phyloP scores from a whole-genome alignment of 2,113 vertebrate species.

The Ptyas mucosa region DNA sequence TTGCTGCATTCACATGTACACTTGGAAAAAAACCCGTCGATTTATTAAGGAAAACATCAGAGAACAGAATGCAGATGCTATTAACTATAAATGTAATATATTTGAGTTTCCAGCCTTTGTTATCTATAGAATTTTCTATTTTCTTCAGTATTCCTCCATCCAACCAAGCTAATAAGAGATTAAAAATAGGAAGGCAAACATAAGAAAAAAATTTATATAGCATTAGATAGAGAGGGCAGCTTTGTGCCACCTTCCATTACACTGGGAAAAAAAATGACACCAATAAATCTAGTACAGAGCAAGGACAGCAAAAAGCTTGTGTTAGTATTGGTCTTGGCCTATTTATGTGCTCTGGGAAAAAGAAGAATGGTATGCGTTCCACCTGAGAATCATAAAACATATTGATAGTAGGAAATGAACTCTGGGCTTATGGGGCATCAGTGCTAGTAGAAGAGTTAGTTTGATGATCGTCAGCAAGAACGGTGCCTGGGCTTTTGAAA shows the following conservation, averaged over 20 bases:
- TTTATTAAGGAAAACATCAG: conserved; percentile 29
- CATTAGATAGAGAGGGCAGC: conserved; percentile 40
- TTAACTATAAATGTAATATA: conserved; percentile 29
- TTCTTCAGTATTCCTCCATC: conserved; percentile 31
- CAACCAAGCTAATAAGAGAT: conserved; percentile 49
- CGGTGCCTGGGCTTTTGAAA: conserved; percentile 37
- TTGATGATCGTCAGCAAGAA: conserved; percentile 29
- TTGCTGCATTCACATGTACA: conserved; percentile 11
- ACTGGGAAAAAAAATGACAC: conserved; percentile 45
- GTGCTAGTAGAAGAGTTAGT: conserved; percentile 37
- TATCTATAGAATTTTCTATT: conserved; percentile 28
- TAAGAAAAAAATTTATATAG: conserved; percentile 39
- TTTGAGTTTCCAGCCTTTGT: conserved; percentile 26
- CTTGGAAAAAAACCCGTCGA: conserved; percentile 33
- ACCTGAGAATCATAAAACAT: conserved; percentile 54
- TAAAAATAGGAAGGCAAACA: conserved; percentile 53
- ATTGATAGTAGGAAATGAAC: conserved; percentile 47
- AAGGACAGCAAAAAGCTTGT: conserved; percentile 24
- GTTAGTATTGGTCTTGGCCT: conserved; percentile 37
- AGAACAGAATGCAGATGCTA: conserved; percentile 34
- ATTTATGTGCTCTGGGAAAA: conserved; percentile 51
- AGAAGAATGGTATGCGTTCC: conserved; percentile 45
- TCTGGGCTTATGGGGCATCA: conserved; percentile 49
- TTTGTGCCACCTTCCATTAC: conserved; percentile 53
- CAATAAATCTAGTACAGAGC: conserved; percentile 54